phyloP scores from a whole-genome alignment of 1,140 invertebrate species.

The Tenebrio molitor region DNA sequence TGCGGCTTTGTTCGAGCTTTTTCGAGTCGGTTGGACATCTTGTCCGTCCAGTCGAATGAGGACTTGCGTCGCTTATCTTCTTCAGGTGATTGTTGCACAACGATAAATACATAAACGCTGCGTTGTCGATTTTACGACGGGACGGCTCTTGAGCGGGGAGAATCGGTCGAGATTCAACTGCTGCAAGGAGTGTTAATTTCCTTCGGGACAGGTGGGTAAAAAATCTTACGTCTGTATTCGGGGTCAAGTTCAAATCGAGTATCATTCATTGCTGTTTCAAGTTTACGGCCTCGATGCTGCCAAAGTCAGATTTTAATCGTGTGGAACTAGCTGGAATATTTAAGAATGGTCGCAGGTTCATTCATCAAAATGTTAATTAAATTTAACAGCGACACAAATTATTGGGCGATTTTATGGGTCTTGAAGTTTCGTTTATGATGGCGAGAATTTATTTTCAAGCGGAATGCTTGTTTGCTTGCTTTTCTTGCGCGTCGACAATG shows the following conservation, averaged over 20 bases:
- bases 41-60: conserved; percentile 15
- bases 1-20: conserved; percentile 10
- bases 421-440: too few species aligned
- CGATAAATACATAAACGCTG: conserved; percentile 3
- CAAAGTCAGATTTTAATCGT: conserved; percentile 4
- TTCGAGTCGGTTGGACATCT: conserved; percentile 11
- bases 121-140: conserved; percentile 5
- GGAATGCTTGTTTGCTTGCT: too few species aligned
- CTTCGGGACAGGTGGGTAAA: conserved; percentile 13
- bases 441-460: too few species aligned
- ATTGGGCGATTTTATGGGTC: too few species aligned
- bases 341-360: too few species aligned
- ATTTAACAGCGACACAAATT: too few species aligned
- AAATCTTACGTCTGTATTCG: conserved; percentile 25
- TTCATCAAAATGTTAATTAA: too few species aligned
- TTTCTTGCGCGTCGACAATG: too few species aligned
- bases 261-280: conserved; percentile 15
- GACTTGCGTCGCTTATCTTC: conserved; percentile 30
- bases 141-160: not conserved
- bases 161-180: not conserved
- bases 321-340: too few species aligned
- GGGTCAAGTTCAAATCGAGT: conserved; percentile 32
- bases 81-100: not conserved
- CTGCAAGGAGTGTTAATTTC: not conserved
- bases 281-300: conserved; percentile 18